Conservation (phyloP, 2,888 invertebrate species). For the Nomada fabriciana region DNA sequence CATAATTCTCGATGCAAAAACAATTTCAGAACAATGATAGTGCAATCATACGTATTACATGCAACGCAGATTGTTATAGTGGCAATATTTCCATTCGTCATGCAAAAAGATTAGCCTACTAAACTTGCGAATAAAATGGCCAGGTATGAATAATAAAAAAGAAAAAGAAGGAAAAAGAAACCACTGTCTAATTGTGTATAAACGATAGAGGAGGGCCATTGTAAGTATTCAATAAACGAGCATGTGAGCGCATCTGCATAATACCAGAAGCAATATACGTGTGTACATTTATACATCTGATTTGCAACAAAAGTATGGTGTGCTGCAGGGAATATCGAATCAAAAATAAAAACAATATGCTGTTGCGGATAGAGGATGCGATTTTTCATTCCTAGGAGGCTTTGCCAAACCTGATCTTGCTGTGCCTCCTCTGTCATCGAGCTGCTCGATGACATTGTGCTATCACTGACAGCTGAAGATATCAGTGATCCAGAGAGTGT, state of each 20-base stretch:
- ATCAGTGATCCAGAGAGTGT: conserved; percentile 77
- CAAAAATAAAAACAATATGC: conserved; percentile 57
- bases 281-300: conserved; percentile 35
- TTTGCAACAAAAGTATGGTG: conserved; percentile 43
- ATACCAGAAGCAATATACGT: conserved; percentile 57
- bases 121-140: conserved; percentile 57
- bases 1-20: conserved; percentile 73
- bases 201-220: conserved; percentile 58
- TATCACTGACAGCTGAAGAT: conserved; percentile 78
- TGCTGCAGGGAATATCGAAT: conserved; percentile 36
- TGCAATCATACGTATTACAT: conserved; percentile 70
- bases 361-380: conserved; percentile 72
- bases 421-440: conserved; percentile 80
- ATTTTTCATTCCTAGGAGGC: conserved; percentile 77
- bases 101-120: conserved; percentile 72
- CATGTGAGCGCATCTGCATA: conserved; percentile 49
- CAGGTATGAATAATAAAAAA: conserved; percentile 10
- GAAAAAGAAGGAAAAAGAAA: background rate
- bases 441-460: conserved; percentile 79
- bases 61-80: conserved; percentile 66
- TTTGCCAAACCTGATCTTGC: conserved; percentile 83
- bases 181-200: conserved; percentile 21
- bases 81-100: conserved; percentile 71
- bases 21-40: conserved; percentile 58
- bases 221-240: conserved; percentile 36